These are phyloP conservation scores for Cataglyphis albicans DNA, from an alignment of 2,888 invertebrate species.

Conservation along the genomic window DNA sequence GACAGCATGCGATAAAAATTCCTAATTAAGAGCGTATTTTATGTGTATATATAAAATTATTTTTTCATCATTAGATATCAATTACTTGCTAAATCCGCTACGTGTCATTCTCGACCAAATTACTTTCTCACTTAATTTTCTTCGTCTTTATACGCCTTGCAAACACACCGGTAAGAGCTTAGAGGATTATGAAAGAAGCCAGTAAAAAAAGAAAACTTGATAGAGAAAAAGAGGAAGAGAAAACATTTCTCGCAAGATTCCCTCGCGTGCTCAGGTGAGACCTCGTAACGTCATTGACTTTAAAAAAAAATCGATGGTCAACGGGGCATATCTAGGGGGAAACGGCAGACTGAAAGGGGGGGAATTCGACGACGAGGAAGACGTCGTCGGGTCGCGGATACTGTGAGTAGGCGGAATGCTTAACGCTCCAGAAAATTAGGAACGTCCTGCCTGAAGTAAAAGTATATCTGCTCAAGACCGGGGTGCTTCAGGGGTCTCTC, in stretches of 20 bases:
- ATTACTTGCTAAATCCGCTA: slow-evolving; percentile 9
- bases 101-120: background rate
- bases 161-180: background rate
- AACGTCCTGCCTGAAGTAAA: slow-evolving; percentile 53
- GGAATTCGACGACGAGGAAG: slow-evolving; percentile 13
- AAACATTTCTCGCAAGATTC: slow-evolving; percentile 34
- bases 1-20: background rate
- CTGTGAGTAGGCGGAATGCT: slow-evolving; percentile 54
- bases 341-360: slow-evolving; percentile 29
- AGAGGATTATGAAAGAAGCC: background rate
- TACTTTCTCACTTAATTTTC: background rate
- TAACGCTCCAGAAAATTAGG: slow-evolving; percentile 68
- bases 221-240: background rate
- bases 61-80: slow-evolving; percentile 10
- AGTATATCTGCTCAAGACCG: slow-evolving; percentile 46
- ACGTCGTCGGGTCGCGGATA: slow-evolving; percentile 29
- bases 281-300: slow-evolving; percentile 41
- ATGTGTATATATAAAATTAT: background rate
- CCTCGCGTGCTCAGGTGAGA: slow-evolving; percentile 49
- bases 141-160: background rate
- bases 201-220: slow-evolving; percentile 5
- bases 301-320: slow-evolving; percentile 50
- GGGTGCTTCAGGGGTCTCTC: background rate
- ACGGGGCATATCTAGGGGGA: slow-evolving; percentile 41
- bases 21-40: background rate